phyloP scores from a whole-genome alignment of 1,140 invertebrate genomes.

The Yoshiicerus persimilis region DNA sequence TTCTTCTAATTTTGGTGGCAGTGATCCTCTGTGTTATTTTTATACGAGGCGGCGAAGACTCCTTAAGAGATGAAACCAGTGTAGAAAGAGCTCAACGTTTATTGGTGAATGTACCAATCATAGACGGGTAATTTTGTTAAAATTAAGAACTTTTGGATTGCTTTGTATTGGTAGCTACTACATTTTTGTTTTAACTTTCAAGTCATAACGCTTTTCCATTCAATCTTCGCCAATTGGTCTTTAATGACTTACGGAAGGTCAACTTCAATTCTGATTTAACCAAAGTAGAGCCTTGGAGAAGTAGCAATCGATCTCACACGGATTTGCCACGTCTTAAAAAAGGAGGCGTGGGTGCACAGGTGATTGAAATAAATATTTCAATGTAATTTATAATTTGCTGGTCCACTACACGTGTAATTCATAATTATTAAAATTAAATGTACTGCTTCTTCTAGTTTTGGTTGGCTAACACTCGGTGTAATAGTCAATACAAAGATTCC shows the following conservation, averaged over 20 bases:
- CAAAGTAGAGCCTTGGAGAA: constrained; percentile 74
- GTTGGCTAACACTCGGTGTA: constrained; percentile 40
- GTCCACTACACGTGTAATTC: not conserved
- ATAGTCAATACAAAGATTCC: constrained; percentile 41
- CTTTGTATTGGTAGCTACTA: too few relatives aligned
- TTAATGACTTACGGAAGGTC: constrained; percentile 76
- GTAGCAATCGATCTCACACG: constrained; percentile 80
- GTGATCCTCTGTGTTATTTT: too few relatives aligned
- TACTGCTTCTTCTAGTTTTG: constrained; percentile 39
- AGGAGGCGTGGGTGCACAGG: constrained; percentile 82
- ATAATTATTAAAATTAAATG: not conserved
- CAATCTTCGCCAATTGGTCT: constrained; percentile 77
- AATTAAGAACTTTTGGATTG: too few relatives aligned
- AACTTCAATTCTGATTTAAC: constrained; percentile 76
- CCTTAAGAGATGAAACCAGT: not conserved
- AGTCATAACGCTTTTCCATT: constrained; percentile 88
- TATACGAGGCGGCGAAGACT: too few relatives aligned
- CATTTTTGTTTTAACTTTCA: constrained; percentile 24
- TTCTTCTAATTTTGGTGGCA: too few relatives aligned
- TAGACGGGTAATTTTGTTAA: constrained; percentile 32
- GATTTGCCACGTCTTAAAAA: constrained; percentile 79
- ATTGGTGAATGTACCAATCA: constrained; percentile 6
- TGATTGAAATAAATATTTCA: constrained; percentile 52
- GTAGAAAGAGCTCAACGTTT: not conserved
- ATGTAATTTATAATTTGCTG: not conserved